Evolutionary conservation across 2,888 invertebrate genomes (phyloP), one percentile per base, ranked within the genome.

Genomic region (Euplagia quadripunctaria): DNA sequence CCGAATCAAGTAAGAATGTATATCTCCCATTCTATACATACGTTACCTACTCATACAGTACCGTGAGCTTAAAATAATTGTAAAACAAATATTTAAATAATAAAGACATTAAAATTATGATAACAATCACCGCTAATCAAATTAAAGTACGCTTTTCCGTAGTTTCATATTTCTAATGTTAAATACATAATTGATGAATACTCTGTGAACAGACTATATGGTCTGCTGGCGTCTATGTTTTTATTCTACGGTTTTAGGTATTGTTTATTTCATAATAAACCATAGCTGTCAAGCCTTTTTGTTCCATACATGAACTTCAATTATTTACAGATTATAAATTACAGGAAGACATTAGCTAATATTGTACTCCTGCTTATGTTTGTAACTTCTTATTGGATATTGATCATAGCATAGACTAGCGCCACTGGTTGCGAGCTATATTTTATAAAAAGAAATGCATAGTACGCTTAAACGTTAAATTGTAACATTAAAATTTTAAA

Each of bases 61-160:
- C 52, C 41, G 11, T 17, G 67, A 52, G 51, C 51, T 67, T 20
- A 58, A 58, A 41, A 55, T 3, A 67, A 65, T 49, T 20, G 65
- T 67, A 52, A 67, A 67, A 67, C 52, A 52, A 52, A 52, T 41
- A 67, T 67, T 67, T 67, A 51, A 42, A 67, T 67, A 68, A 55
- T 55, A 42, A 42, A n/a, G n/a, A 42, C 68, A 68, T 68, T 52
- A 68, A 68, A 42, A 68, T 42, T 52, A 67, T 52, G 6, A 41
- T 42, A 68, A 68, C 68, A 55, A 42, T n/a, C 55, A n/a, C 42
- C 12, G n/a, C 42, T 31, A 66, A 46, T 68, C 42, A 52, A 68
- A 67, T 41, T 52, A n/a, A 67, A 67, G 41, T 41, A 17, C 11
- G 31, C 14, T 66, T 20, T 31, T 58, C 20, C 41, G 17, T 17